A percentile compares a stretch with the other conserved stretches of the same genome.
phyloP scores from a whole-genome alignment of 2,797 vertebrate genomes.

The Chelonia mydas region DNA sequence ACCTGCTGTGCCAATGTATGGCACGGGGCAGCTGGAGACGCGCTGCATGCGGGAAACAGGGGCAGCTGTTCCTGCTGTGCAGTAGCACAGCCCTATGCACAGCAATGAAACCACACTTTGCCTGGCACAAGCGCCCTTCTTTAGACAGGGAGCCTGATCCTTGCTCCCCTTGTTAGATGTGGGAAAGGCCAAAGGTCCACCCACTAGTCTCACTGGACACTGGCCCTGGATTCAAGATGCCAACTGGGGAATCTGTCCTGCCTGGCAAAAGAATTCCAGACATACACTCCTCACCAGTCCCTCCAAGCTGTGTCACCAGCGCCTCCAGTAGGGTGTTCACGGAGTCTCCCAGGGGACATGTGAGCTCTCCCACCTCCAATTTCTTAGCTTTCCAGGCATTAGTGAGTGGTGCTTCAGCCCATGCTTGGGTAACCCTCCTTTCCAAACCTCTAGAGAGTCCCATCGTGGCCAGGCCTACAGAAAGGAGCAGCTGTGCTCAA shows the following conservation, averaged over 20 bases:
- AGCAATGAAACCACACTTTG: not conserved
- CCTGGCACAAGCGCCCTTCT: not conserved
- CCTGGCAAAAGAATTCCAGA: not conserved
- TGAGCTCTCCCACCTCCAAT: too few relatives aligned
- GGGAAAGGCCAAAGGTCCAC: not conserved
- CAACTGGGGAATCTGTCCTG: not conserved
- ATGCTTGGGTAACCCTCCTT: not conserved
- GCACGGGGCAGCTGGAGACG: not conserved
- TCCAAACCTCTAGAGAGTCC: too few relatives aligned
- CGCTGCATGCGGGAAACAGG: not conserved
- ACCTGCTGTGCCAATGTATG: not conserved
- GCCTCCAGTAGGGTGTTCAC: too few relatives aligned
- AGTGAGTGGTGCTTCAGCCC: not conserved
- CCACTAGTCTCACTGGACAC: not conserved
- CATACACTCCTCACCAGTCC: too few relatives aligned
- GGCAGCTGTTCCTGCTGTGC: not conserved
- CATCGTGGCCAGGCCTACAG: too few relatives aligned
- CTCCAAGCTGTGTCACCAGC: too few relatives aligned
- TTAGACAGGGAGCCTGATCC: not conserved
- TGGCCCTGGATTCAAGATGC: not conserved
- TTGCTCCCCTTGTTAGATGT: not conserved
- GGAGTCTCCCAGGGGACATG: too few relatives aligned
- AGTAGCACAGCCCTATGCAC: not conserved
- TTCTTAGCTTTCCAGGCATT: too few relatives aligned
- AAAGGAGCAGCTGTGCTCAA: too few relatives aligned